Evolutionary conservation across 1,140 invertebrate species (phyloP).

Genomic region (Rhagoletis zephyria): DNA sequence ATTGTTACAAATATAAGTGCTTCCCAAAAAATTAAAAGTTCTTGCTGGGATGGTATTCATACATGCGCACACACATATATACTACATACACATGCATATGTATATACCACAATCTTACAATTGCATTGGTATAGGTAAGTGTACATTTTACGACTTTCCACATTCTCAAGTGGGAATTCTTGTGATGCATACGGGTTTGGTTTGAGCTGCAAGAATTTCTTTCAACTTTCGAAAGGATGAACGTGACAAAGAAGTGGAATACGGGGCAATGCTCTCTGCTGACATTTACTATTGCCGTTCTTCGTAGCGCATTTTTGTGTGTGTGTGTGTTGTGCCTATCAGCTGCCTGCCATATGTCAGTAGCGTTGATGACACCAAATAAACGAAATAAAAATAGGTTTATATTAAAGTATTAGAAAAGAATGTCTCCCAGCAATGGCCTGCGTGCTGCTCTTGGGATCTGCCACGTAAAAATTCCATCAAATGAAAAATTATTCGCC

Average conservation of each 20-base stretch:
- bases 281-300: conserved; percentile 1
- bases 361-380: not conserved
- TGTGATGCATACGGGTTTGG: conserved; percentile 47
- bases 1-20: no score
- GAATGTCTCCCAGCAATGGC: no score
- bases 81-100: not conserved
- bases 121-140: not conserved
- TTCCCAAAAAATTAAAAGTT: no score
- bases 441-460: no score
- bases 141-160: conserved; percentile 26
- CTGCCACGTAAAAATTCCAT: no score
- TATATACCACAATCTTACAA: not conserved
- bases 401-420: no score
- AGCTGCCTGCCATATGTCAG: not conserved
- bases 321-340: not conserved
- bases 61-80: no score
- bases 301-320: not conserved
- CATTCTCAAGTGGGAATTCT: conserved; percentile 47
- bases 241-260: conserved; percentile 44
- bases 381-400: not conserved
- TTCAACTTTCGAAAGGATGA: conserved; percentile 41
- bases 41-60: no score
- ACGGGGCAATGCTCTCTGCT: conserved; percentile 40
- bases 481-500: no score
- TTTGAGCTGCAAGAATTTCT: conserved; percentile 32